Percentiles rank a stretch among this genome's conserved stretches.
These are phyloP conservation scores for Cygnus olor DNA, from an alignment of 2,797 vertebrate genomes.

Conservation along the genomic window DNA sequence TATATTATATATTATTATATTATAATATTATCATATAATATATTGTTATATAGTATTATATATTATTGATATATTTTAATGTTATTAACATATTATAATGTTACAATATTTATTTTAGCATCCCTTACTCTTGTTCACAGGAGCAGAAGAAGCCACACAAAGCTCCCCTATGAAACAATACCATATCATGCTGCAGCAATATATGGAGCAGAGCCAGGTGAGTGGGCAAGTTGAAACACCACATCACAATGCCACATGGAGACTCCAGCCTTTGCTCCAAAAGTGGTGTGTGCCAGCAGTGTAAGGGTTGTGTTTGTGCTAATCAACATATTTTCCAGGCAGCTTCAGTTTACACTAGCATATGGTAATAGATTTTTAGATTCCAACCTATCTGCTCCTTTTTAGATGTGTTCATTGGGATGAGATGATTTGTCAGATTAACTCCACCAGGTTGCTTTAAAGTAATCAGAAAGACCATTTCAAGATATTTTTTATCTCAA, in stretches of 20 bases:
- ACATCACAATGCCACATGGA: rapidly evolving
- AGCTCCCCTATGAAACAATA: rapidly evolving
- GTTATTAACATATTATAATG: too few species aligned
- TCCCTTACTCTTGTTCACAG: neutral
- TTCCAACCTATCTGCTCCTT: neutral
- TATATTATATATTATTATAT: too few species aligned
- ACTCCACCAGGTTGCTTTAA: neutral
- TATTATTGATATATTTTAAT: too few species aligned
- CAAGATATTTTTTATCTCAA: neutral
- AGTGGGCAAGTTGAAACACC: neutral
- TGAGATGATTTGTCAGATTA: neutral
- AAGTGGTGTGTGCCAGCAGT: neutral
- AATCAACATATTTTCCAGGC: neutral
- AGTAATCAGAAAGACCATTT: neutral
- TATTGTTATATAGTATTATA: too few species aligned
- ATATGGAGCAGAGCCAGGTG: neutral
- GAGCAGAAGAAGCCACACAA: neutral
- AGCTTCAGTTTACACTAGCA: neutral
- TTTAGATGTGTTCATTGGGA: neutral
- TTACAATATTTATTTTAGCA: neutral
- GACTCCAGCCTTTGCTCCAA: neutral
- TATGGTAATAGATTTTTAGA: neutral
- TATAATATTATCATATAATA: too few species aligned
- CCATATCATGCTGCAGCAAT: rapidly evolving
- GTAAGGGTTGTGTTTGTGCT: neutral